Evolutionary conservation across 2,888 invertebrate species (phyloP).

Genomic region (Carpatolechia fugitivella): DNA sequence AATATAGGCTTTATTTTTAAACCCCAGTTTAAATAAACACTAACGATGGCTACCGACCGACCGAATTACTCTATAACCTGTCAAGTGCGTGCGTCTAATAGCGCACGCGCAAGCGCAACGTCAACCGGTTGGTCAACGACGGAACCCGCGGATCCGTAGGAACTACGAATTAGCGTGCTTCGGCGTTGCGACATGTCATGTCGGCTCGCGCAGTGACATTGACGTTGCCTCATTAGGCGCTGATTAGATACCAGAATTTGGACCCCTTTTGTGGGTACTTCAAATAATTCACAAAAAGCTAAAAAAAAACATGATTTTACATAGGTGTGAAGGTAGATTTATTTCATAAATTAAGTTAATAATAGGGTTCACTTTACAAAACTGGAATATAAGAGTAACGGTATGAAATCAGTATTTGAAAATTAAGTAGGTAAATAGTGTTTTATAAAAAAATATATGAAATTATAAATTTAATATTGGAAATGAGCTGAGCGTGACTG

Average conservation of each 20-base stretch:
- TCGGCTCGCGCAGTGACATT: constrained; percentile 9
- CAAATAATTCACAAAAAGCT: too few species aligned
- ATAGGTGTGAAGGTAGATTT: too few species aligned
- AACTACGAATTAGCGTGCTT: constrained; percentile 28
- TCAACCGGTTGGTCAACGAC: constrained; percentile 34
- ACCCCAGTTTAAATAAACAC: not conserved
- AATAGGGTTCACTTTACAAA: too few species aligned
- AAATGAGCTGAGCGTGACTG: too few species aligned
- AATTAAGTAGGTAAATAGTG: too few species aligned
- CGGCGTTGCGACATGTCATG: constrained; percentile 22
- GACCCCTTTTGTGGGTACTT: too few species aligned
- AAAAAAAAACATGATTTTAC: too few species aligned
- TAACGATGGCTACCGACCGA: constrained; percentile 24
- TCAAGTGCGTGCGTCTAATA: constrained; percentile 38
- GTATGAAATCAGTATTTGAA: too few species aligned
- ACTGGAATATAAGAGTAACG: too few species aligned
- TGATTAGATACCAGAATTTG: not conserved
- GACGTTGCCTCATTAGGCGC: not conserved
- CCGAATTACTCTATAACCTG: constrained; percentile 25
- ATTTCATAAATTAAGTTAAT: too few species aligned
- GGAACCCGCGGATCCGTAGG: constrained; percentile 29
- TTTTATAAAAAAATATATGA: too few species aligned
- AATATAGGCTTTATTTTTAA: not conserved
- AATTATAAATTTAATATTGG: too few species aligned
- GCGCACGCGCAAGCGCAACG: constrained; percentile 25